Base-by-base conservation (phyloP, 2,888 invertebrate species). In the Danaus chrysippus region DNA sequence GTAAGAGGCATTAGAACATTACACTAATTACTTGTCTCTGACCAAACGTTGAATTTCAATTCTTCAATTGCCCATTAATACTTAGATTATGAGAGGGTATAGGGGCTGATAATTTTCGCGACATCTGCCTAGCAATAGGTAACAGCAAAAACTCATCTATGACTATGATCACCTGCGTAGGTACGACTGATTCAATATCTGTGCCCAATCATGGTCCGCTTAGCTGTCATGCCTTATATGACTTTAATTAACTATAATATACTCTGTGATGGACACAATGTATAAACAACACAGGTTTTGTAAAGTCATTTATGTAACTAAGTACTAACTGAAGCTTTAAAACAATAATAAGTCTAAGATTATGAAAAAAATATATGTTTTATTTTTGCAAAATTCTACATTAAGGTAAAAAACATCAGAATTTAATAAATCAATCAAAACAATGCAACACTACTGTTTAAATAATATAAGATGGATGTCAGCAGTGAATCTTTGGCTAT, bases 101-200 rank as follows among this genome's bases (percentile, higher is more conserved):
- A 91, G 83, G 91, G 91, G 91, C 87, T 82, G 55, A 88, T 84
- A 87, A 88, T 90, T 90, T 90, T 87, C 85, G 77, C 82, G 78
- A 65, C 90, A 88, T 85, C 85, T 83, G 84, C 75, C 70, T 61
- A 66, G 73, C 68, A 70, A 49, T 49, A 49, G 65, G 75, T 88
- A 88, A 88, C 76, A 81, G 87, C 84, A 90, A 91, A 90, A 90
- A 90, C 80, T 82, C 85, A 84, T 83, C 84, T 82, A 77, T 70
- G 69, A 79, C 82, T 81, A 82, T 83, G 83, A 76, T 77, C 91
- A 90, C 89, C 90, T 90, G 90, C 90, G 76, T 56, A 56, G 71
- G 73, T 34, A 34, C 71, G 72, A 72, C 76, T 75, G 76, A 76
- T 79, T 79, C 76, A 74, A 66, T 72, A 69, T 73, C 68, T 70